Percentiles rank a stretch among this genome's conserved stretches.
phyloP scores from a whole-genome alignment of 2,888 invertebrate species.

The Cepaea hortensis region DNA sequence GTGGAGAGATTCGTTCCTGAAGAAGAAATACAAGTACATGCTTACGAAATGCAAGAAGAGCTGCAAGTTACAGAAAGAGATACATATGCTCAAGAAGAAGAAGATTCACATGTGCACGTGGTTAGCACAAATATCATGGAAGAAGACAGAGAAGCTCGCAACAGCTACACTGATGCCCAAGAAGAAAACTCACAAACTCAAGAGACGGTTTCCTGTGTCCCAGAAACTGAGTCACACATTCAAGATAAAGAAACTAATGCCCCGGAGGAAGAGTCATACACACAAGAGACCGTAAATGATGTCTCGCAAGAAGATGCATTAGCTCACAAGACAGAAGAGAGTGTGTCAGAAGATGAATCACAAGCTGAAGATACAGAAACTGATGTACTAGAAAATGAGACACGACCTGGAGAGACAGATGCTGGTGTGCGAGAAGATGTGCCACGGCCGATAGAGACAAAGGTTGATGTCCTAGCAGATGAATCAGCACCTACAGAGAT shows the following conservation, averaged over 20 bases:
- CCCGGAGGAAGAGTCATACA: too few relatives aligned
- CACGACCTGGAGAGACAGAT: too few relatives aligned
- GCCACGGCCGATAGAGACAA: too few relatives aligned
- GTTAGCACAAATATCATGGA: background rate
- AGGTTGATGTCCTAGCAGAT: background rate
- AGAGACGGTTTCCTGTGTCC: background rate
- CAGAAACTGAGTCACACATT: background rate
- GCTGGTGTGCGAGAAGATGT: too few relatives aligned
- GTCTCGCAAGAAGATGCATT: background rate
- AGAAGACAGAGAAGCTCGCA: too few relatives aligned
- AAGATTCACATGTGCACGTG: background rate
- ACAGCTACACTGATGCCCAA: too few relatives aligned
- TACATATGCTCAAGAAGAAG: background rate
- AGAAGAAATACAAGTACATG: background rate
- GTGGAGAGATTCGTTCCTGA: background rate
- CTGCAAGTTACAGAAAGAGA: background rate
- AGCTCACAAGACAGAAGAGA: background rate
- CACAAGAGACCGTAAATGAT: too few relatives aligned
- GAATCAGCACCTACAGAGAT: background rate
- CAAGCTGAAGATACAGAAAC: too few relatives aligned
- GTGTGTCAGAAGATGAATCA: background rate
- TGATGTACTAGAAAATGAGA: too few relatives aligned
- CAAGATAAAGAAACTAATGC: background rate
- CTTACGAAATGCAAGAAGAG: background rate
- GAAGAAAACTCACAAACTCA: background rate